Conservation (phyloP, 2,888 invertebrate genomes). For the Clivina fossor region DNA sequence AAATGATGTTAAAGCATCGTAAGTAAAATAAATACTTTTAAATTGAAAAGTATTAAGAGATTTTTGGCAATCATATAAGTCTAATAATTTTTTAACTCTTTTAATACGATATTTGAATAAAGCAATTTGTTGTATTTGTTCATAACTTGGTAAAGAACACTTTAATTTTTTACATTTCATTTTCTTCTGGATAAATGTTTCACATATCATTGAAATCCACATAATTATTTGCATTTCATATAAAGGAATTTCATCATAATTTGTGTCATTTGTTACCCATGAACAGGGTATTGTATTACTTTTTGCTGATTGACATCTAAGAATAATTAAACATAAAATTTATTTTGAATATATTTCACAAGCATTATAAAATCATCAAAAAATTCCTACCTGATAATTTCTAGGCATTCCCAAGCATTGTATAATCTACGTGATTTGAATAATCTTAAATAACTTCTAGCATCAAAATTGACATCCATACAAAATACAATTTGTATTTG, state of each 20-base stretch:
- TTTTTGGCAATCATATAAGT: conserved; percentile 39
- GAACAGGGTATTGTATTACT: conserved; percentile 17
- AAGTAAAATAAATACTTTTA: conserved; percentile 46
- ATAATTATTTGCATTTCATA: conserved; percentile 21
- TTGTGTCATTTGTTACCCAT: conserved; percentile 17
- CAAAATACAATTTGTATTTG: conserved; percentile 45
- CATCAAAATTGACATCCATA: conserved; percentile 43
- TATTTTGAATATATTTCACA: conserved; percentile 11
- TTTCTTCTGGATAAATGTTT: conserved; percentile 14
- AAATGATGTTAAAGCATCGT: conserved; percentile 48
- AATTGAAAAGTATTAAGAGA: conserved; percentile 45
- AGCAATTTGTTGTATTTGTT: conserved; percentile 6
- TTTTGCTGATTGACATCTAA: conserved; percentile 16
- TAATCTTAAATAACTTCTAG: conserved; percentile 45
- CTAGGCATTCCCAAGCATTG: conserved; percentile 50
- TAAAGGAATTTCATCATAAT: conserved; percentile 16
- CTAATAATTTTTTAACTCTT: conserved; percentile 45
- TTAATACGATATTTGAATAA: conserved; percentile 35
- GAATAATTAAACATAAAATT: conserved; percentile 6
- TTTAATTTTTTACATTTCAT: conserved; percentile 23
- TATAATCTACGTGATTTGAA: conserved; percentile 43
- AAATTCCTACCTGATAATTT: conserved; percentile 46
- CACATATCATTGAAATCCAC: conserved; percentile 19
- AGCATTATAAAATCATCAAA: conserved; percentile 32
- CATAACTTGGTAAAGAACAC: conserved; percentile 6